phyloP scores from a whole-genome alignment of 2,888 invertebrate species.

The Electrophaes corylata region DNA sequence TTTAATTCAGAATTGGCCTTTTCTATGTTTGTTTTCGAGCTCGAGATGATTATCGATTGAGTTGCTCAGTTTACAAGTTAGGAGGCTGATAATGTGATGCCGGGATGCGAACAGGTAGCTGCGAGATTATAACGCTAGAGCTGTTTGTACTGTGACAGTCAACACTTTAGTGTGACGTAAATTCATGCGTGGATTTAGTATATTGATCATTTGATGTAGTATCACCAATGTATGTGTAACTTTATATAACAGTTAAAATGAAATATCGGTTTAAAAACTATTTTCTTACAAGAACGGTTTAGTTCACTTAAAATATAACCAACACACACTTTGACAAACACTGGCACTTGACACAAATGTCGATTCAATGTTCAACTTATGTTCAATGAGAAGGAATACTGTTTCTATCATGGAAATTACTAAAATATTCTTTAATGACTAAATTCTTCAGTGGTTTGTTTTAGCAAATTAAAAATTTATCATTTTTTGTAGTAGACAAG shows the following conservation, averaged over 20 bases:
- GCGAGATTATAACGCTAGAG: slow-evolving; percentile 39
- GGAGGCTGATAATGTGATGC: slow-evolving; percentile 75
- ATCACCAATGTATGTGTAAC: too few species aligned
- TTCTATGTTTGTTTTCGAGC: slow-evolving; percentile 8
- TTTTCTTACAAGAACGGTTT: too few species aligned
- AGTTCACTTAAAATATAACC: too few species aligned
- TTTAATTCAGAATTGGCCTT: slow-evolving; percentile 7
- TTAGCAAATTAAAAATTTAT: neutral
- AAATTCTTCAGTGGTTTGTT: too few species aligned
- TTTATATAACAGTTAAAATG: neutral
- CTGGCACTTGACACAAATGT: too few species aligned
- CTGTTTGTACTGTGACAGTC: slow-evolving; percentile 31
- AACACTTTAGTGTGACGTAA: slow-evolving; percentile 41
- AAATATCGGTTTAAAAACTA: too few species aligned
- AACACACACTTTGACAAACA: too few species aligned
- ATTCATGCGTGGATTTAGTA: neutral
- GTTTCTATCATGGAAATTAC: too few species aligned
- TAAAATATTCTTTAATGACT: too few species aligned
- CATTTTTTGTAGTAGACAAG: neutral
- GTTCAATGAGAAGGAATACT: too few species aligned
- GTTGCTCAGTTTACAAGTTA: slow-evolving; percentile 78
- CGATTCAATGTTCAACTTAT: too few species aligned
- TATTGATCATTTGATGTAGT: neutral
- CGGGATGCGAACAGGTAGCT: slow-evolving; percentile 60
- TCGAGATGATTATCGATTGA: slow-evolving; percentile 79